These are phyloP conservation scores for Chaenogobius annularis DNA, from an alignment of 2,113 vertebrate species.

Conservation along the genomic window DNA sequence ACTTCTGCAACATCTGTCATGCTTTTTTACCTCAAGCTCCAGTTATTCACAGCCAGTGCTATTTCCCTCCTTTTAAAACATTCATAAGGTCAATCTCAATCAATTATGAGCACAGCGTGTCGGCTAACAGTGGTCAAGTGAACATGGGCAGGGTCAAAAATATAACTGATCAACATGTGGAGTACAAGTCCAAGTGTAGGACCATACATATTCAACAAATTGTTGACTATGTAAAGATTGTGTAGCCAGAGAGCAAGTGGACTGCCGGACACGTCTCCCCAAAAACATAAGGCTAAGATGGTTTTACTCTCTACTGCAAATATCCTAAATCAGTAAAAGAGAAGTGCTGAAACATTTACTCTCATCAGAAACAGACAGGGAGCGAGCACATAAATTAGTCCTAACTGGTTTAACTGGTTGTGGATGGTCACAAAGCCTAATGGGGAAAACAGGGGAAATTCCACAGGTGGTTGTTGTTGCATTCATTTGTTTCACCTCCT, in stretches of 20 bases:
- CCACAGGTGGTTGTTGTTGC: not conserved
- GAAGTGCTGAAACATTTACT: not conserved
- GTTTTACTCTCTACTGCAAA: not conserved
- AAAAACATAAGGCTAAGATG: not conserved
- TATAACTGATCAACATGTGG: not conserved
- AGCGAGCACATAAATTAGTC: not conserved
- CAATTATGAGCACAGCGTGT: constrained; percentile 14
- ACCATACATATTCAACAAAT: constrained; percentile 33
- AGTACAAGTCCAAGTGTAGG: constrained; percentile 3
- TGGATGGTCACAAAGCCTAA: not conserved
- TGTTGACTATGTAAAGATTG: constrained; percentile 52
- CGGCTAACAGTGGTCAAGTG: constrained; percentile 7
- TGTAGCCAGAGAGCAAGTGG: not conserved
- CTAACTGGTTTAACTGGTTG: too few relatives aligned
- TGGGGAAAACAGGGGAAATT: not conserved
- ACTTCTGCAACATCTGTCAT: constrained; percentile 36
- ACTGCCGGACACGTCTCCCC: not conserved
- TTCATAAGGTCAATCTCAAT: constrained; percentile 46
- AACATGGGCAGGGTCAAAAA: not conserved
- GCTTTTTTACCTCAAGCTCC: not conserved
- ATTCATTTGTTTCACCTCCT: not conserved
- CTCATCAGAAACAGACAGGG: not conserved
- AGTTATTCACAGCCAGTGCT: constrained; percentile 24
- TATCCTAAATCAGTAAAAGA: not conserved
- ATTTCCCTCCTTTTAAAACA: constrained; percentile 31